Evolutionary conservation across 2,113 vertebrate species (phyloP).

Genomic region (Gracilinanus agilis): DNA sequence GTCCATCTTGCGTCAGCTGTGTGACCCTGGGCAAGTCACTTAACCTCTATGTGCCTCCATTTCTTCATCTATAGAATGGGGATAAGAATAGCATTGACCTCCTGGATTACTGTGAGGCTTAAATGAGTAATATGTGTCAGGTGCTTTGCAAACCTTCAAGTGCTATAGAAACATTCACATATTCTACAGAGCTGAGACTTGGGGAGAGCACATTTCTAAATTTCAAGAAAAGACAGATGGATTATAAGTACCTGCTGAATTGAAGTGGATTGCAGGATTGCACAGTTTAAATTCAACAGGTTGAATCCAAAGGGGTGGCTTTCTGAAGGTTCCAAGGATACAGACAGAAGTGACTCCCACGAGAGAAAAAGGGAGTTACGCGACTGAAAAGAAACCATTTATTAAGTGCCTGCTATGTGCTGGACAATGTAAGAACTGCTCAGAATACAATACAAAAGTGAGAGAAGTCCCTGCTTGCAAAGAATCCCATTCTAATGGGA

Average conservation of each 20-base stretch:
- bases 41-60: not conserved
- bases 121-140: not conserved
- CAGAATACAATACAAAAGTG: not conserved
- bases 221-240: not conserved
- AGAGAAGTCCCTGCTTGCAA: not conserved
- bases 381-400: not conserved
- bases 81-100: not conserved
- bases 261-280: not conserved
- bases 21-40: not conserved
- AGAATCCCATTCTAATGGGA: not conserved
- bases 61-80: not conserved
- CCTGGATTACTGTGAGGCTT: not conserved
- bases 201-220: not conserved
- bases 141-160: not conserved
- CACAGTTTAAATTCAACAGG: not conserved
- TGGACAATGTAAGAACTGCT: not conserved
- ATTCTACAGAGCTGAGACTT: not conserved
- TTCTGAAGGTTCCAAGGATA: not conserved
- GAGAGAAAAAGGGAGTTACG: not conserved
- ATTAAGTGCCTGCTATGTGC: not conserved
- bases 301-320: not conserved
- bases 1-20: not conserved
- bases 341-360: not conserved
- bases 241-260: not conserved
- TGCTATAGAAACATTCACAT: not conserved